phyloP scores from a whole-genome alignment of 2,113 vertebrate species.

The Neodon shergylaensis region DNA sequence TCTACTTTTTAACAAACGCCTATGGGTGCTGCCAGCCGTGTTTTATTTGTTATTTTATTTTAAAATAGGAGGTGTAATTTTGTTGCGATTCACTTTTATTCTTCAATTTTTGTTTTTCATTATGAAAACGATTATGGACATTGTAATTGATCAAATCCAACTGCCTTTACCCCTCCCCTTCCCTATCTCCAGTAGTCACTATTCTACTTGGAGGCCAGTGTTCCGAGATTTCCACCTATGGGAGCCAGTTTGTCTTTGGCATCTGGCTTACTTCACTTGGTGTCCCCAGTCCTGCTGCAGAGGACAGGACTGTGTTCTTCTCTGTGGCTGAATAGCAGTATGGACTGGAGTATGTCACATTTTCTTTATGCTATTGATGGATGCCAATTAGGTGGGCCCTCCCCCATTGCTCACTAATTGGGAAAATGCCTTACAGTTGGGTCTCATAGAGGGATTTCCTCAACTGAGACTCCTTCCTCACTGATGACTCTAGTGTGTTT shows the following conservation, averaged over 20 bases:
- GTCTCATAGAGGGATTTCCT: not conserved
- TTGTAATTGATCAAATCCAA: not conserved
- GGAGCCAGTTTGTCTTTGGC: not conserved
- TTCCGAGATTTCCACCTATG: not conserved
- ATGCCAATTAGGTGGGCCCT: not conserved
- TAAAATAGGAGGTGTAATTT: not conserved
- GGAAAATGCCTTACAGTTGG: not conserved
- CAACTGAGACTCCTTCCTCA: not conserved
- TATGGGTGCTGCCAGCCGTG: not conserved
- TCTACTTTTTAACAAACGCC: not conserved
- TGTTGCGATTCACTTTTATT: not conserved
- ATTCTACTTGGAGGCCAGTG: not conserved
- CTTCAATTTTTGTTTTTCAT: not conserved
- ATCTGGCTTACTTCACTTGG: not conserved
- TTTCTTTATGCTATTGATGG: not conserved
- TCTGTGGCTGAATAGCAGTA: not conserved
- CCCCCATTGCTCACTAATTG: not conserved
- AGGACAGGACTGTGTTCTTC: not conserved
- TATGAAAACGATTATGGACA: not conserved
- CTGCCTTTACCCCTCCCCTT: no score
- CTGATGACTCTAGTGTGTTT: not conserved
- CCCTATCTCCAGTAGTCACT: not conserved
- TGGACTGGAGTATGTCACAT: no score
- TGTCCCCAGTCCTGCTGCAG: not conserved
- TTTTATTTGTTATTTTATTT: not conserved